Percentiles rank a stretch among this genome's conserved stretches.
phyloP scores from a whole-genome alignment of 2,113 vertebrate genomes.

The Saguinus imperator region DNA sequence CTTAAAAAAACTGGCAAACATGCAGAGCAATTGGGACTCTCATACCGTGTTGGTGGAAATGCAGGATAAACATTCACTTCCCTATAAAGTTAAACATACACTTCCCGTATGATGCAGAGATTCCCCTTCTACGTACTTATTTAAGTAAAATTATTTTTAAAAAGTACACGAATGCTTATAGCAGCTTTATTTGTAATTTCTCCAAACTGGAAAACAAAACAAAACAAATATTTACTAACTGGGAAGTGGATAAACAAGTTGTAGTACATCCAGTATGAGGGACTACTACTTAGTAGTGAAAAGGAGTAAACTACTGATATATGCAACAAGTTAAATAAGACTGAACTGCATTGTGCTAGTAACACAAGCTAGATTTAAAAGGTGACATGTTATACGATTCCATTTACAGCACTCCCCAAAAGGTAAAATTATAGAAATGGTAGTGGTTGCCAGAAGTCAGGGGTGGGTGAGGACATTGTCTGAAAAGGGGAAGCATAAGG shows the following conservation, averaged over 20 bases:
- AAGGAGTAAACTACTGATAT: background rate
- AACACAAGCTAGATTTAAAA: background rate
- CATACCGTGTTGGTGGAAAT: background rate
- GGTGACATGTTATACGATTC: background rate
- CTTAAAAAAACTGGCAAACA: background rate
- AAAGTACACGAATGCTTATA: background rate
- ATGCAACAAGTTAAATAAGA: background rate
- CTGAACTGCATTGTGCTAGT: background rate
- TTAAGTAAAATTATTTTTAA: background rate
- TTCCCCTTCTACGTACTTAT: background rate
- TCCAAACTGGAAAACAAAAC: background rate
- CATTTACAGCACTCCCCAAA: background rate
- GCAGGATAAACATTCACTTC: background rate
- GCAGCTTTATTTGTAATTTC: conserved; percentile 13
- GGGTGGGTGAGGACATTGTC: background rate
- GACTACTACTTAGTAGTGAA: background rate
- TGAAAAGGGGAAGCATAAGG: background rate
- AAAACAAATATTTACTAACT: background rate
- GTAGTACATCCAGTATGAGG: too few species aligned
- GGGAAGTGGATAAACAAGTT: background rate
- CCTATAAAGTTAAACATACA: background rate
- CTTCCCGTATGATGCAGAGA: background rate
- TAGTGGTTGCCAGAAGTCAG: background rate
- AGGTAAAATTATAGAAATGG: background rate
- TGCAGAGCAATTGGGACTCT: background rate